Conservation (phyloP, 2,888 invertebrate species). For the Eudasyphora cyanicolor region DNA sequence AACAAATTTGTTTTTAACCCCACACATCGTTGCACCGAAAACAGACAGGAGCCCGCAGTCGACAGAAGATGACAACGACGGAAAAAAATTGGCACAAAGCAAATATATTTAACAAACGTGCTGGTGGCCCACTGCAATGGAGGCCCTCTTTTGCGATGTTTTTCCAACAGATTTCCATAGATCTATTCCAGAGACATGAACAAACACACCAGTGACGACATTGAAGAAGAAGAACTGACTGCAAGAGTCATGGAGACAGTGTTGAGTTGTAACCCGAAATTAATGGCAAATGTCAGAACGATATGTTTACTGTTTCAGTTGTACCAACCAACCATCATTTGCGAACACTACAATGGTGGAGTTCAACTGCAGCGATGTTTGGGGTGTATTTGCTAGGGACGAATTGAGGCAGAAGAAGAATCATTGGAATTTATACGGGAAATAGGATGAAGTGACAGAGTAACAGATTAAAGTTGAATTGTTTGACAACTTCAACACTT, state of each 20-base stretch:
- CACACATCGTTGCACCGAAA: background rate
- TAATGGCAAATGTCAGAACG: slow-evolving; percentile 57
- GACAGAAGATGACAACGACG: background rate
- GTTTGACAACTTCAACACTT: background rate
- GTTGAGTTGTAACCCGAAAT: slow-evolving; percentile 56
- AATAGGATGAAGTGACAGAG: background rate
- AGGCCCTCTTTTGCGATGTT: background rate
- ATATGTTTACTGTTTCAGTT: slow-evolving; percentile 55
- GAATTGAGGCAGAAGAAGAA: background rate
- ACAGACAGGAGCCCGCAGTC: background rate
- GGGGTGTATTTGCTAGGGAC: slow-evolving; percentile 14
- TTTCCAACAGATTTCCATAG: background rate
- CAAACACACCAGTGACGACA: background rate
- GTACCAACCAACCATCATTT: slow-evolving; percentile 13
- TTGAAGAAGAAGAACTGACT: background rate
- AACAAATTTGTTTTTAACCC: background rate
- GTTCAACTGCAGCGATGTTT: slow-evolving; percentile 23
- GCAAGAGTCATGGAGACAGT: slow-evolving; percentile 17
- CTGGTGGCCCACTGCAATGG: slow-evolving; percentile 15
- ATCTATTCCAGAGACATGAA: background rate
- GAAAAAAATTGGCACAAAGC: slow-evolving; percentile 42
- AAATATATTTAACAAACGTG: slow-evolving; percentile 61
- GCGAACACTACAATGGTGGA: slow-evolving; percentile 36
- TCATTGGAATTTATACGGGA: background rate
- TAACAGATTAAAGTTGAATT: background rate